Evolutionary conservation across 2,888 invertebrate genomes (phyloP).

Genomic region (Scaptomyza tumidula): DNA sequence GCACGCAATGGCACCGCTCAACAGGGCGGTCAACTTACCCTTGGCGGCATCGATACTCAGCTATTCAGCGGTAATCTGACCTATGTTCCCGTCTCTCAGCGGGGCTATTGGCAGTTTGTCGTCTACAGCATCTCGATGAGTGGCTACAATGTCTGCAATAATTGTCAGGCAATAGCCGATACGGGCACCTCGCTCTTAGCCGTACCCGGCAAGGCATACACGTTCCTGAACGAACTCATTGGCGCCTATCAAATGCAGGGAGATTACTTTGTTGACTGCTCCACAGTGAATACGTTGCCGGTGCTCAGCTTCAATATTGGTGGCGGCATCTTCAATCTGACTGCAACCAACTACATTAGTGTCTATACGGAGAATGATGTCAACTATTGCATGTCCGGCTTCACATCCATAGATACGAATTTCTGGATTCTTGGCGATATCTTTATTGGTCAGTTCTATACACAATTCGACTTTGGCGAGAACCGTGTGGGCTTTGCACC

Average conservation of each 20-base stretch:
- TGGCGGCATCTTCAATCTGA: slow-evolving; percentile 90
- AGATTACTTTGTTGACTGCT: slow-evolving; percentile 89
- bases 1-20: slow-evolving; percentile 89
- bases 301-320: slow-evolving; percentile 90
- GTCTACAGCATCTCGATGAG: slow-evolving; percentile 89
- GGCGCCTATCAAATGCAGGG: slow-evolving; percentile 87
- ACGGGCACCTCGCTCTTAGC: slow-evolving; percentile 97
- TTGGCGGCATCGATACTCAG: slow-evolving; percentile 95
- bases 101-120: slow-evolving; percentile 98
- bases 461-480: slow-evolving; percentile 95
- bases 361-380: slow-evolving; percentile 85
- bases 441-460: slow-evolving; percentile 97
- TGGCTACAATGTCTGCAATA: slow-evolving; percentile 87
- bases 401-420: slow-evolving; percentile 90
- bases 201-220: slow-evolving; percentile 90
- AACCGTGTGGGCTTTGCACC: slow-evolving; percentile 94
- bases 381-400: slow-evolving; percentile 92
- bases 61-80: slow-evolving; percentile 88
- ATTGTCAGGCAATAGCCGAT: slow-evolving; percentile 96
- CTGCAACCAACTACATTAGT: slow-evolving; percentile 91
- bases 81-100: slow-evolving; percentile 91
- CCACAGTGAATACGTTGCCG: slow-evolving; percentile 90
- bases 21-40: slow-evolving; percentile 92
- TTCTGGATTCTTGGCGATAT: slow-evolving; percentile 99
- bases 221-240: slow-evolving; percentile 90